Percentiles rank a stretch among this genome's conserved stretches.
phyloP scores from a whole-genome alignment of 2,888 invertebrate species.

The Ceraclea dissimilis region DNA sequence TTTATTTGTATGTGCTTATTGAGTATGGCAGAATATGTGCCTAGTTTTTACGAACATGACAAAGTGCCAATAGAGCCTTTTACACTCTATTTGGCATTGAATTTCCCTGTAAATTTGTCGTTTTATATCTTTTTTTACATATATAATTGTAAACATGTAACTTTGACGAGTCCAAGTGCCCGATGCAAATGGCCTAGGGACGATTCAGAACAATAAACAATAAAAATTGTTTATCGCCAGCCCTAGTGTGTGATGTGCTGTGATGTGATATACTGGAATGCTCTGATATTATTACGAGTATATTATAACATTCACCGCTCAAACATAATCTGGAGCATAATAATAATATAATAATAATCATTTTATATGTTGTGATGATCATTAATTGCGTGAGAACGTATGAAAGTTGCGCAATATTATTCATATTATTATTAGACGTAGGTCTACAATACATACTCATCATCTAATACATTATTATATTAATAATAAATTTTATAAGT shows the following conservation, averaged over 20 bases:
- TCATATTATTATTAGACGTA: not conserved
- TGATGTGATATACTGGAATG: not conserved
- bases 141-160: no score
- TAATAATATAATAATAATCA: not conserved
- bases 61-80: no score
- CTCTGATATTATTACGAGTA: not conserved
- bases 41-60: no score
- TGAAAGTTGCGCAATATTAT: constrained; percentile 1
- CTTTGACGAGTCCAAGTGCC: no score
- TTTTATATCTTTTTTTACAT: no score
- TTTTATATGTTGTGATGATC: not conserved
- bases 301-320: not conserved
- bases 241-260: not conserved
- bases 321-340: constrained; percentile 1
- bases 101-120: no score
- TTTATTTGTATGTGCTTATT: no score
- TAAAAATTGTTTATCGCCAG: not conserved
- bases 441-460: not conserved
- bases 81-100: no score
- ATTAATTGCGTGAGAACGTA: constrained; percentile 5
- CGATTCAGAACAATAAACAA: no score
- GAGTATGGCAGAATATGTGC: no score
- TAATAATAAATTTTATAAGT: not conserved
- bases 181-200: no score
- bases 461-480: not conserved